phyloP scores from a whole-genome alignment of 2,113 vertebrate genomes.

The Bungarus multicinctus region DNA sequence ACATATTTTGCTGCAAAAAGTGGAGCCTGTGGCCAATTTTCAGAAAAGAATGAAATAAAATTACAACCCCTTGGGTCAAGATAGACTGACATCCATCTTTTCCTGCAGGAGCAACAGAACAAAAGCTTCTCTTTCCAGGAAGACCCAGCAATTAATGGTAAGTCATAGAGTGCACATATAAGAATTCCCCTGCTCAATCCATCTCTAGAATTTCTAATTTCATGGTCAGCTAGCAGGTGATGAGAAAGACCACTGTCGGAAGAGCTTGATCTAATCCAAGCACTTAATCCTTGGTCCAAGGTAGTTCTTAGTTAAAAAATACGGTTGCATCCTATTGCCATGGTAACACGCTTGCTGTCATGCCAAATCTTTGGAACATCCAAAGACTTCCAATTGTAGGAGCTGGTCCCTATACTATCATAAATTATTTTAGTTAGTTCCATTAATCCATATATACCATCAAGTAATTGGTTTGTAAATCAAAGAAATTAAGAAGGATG shows the following conservation, averaged over 20 bases:
- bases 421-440: neutral
- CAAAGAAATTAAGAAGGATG: conserved; percentile 1
- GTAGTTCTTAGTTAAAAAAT: neutral
- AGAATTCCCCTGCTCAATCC: neutral
- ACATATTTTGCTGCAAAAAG: neutral
- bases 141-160: neutral
- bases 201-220: neutral
- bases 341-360: neutral
- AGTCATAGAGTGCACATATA: neutral
- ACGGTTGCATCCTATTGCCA: neutral
- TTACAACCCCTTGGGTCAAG: neutral
- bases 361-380: conserved; percentile 11
- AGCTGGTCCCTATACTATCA: neutral
- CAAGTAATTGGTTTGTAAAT: neutral
- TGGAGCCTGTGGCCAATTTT: neutral
- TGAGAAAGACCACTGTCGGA: neutral
- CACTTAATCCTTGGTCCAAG: neutral
- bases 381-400: neutral
- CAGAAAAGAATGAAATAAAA: neutral
- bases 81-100: neutral
- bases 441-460: neutral
- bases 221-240: neutral
- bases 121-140: neutral
- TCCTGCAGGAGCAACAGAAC: neutral
- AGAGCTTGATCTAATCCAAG: neutral